Conservation (phyloP, 1,140 invertebrate species). For the Drosophila varians region DNA sequence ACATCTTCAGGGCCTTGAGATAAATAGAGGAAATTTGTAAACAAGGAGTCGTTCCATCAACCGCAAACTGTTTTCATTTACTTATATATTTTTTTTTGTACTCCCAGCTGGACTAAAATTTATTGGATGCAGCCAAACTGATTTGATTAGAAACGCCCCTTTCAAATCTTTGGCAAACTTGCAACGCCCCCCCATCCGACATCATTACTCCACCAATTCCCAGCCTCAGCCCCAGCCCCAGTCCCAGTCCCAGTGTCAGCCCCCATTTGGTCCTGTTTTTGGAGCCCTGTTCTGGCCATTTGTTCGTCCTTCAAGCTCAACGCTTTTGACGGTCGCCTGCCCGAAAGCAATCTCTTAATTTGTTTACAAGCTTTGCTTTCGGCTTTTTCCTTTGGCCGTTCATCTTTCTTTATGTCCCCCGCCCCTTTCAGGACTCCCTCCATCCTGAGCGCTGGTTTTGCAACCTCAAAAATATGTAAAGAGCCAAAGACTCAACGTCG, state of each 20-base stretch:
- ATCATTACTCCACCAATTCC: background rate
- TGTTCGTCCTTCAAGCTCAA: slow-evolving; percentile 68
- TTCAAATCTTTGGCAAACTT: slow-evolving; percentile 56
- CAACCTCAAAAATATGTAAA: slow-evolving; percentile 80
- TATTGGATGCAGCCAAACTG: slow-evolving; percentile 76
- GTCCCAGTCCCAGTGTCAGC: too few relatives aligned
- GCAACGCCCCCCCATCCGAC: slow-evolving; percentile 30
- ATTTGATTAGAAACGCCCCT: slow-evolving; percentile 79
- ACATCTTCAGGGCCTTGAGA: slow-evolving; percentile 8
- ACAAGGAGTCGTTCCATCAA: slow-evolving; percentile 49
- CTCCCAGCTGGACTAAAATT: slow-evolving; percentile 42
- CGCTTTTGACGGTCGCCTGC: slow-evolving; percentile 70
- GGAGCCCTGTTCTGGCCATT: slow-evolving; percentile 46
- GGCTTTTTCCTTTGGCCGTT: slow-evolving; percentile 63
- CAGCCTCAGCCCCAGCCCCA: background rate
- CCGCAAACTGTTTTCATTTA: slow-evolving; percentile 61
- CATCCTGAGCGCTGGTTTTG: slow-evolving; percentile 44
- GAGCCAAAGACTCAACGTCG: slow-evolving; percentile 62
- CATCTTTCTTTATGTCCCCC: slow-evolving; percentile 21
- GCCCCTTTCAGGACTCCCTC: background rate
- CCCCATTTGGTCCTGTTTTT: background rate
- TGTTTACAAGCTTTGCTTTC: slow-evolving; percentile 77
- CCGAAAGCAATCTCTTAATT: slow-evolving; percentile 80
- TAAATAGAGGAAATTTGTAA: slow-evolving; percentile 53
- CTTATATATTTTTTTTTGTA: slow-evolving; percentile 23